Percentiles rank a stretch among this genome's conserved stretches.
Evolutionary conservation across 2,888 invertebrate species (phyloP).

Genomic region (Papilio gigon): DNA sequence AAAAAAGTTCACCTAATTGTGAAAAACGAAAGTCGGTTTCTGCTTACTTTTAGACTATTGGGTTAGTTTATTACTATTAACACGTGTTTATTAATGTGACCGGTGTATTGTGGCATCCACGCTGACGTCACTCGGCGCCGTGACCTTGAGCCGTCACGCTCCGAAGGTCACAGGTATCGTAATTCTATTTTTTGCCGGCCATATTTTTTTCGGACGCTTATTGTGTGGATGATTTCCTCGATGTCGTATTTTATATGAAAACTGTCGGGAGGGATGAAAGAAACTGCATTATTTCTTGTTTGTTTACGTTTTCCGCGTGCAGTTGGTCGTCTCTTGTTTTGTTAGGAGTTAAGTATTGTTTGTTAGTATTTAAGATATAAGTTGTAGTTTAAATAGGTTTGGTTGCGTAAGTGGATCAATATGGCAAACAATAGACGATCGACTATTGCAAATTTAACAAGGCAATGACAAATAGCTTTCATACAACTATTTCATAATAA

Average conservation of each 20-base stretch:
- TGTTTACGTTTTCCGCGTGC: not conserved
- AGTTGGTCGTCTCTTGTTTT: no score
- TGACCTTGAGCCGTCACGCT: slow-evolving; percentile 61
- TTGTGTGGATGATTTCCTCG: slow-evolving; percentile 30
- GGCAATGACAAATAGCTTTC: slow-evolving; percentile 28
- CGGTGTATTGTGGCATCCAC: slow-evolving; percentile 44
- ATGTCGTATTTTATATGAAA: slow-evolving; percentile 26
- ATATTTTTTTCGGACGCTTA: slow-evolving; percentile 30
- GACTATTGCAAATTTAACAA: slow-evolving; percentile 21
- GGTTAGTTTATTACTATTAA: not conserved
- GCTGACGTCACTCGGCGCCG: slow-evolving; percentile 41
- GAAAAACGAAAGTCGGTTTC: not conserved
- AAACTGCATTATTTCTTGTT: slow-evolving; percentile 2
- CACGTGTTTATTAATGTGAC: slow-evolving; percentile 28
- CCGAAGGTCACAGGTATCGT: slow-evolving; percentile 52
- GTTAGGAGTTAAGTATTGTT: not conserved
- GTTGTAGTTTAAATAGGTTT: slow-evolving; percentile 33
- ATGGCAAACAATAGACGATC: slow-evolving; percentile 42
- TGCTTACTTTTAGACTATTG: not conserved
- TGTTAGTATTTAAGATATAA: no score
- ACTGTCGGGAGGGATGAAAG: not conserved
- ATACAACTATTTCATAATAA: slow-evolving; percentile 21
- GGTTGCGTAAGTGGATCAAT: slow-evolving; percentile 39
- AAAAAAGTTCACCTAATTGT: no score
- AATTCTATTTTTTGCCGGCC: slow-evolving; percentile 47